Base-by-base conservation (phyloP, 2,113 vertebrate genomes). In the Nycticebus coucang region DNA sequence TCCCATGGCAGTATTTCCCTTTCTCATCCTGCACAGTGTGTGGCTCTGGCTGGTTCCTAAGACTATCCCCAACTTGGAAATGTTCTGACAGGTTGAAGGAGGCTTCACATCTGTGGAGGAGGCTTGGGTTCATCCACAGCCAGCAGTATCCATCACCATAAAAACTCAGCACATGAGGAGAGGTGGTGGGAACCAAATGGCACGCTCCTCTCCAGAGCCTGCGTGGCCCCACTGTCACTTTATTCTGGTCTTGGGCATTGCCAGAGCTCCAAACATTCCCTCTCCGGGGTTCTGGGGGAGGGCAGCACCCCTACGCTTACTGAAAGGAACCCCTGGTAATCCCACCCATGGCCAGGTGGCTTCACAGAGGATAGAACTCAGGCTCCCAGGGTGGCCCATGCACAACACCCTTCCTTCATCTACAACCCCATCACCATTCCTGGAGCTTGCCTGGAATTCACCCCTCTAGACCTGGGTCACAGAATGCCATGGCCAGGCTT, bases 181-280 rank as follows among this genome's bases (percentile, higher is more conserved):
- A 35, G 5, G 4, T 1, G 4, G 14, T 53, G 64, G 59, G 18
- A 9, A 11, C 75, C 3, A 0, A 45, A 59, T 55, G 14, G 33
- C 17, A 21, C 1, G 4, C 4, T 28, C 11, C 33, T n/a, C 15
- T 17, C 37, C 41, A 5, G n/a, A 35, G 7, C 1, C 4, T 7
- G 18, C 53, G 2, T 4, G 7, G 45, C 64, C 4, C 30, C 74
- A 6, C 12, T 0, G 9, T 4, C 37, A 8, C 30, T 9, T 7
- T 5, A 0, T 2, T 15, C 2, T 2, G 17, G 21, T 35, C 13
- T 14, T 11, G 4, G 45, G 35, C 64, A 53, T 4, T 9, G 4
- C 8, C 22, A 2, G 1, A 6, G 22, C 57, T 21, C 18, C 30
- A 2, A 11, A 5, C 1, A 0, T 5, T n/a, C 28, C 2, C 2